Evolutionary conservation across 2,888 invertebrate species (phyloP).

Genomic region (Eupithecia exiguata): DNA sequence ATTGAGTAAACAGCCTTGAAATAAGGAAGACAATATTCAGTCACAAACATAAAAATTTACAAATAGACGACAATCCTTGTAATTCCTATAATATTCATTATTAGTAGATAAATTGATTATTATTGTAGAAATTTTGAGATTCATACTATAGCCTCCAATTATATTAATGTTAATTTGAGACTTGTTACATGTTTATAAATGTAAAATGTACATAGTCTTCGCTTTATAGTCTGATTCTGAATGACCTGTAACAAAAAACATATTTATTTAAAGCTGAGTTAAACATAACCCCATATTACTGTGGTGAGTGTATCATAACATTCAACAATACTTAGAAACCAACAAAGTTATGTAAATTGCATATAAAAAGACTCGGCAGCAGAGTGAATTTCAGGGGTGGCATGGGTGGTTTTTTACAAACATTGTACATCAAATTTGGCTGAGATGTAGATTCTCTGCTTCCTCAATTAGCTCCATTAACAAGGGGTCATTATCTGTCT

Average conservation of each 20-base stretch:
- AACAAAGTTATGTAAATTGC: no score
- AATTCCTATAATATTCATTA: background rate
- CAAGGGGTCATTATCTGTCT: no score
- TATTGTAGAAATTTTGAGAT: constrained; percentile 5
- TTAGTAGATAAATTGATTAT: background rate
- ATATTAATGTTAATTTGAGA: background rate
- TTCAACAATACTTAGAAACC: no score
- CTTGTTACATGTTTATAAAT: background rate
- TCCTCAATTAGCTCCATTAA: no score
- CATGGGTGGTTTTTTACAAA: no score
- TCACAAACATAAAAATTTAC: constrained; percentile 18
- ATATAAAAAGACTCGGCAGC: no score
- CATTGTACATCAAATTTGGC: no score
- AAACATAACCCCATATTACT: background rate
- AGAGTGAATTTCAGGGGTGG: no score
- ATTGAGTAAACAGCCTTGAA: constrained; percentile 24
- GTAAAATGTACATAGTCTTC: background rate
- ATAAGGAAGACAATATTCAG: constrained; percentile 35
- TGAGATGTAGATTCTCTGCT: no score
- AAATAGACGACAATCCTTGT: constrained; percentile 7
- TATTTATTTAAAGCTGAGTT: background rate
- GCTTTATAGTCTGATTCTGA: constrained; percentile 82
- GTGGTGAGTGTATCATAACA: background rate
- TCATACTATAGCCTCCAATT: background rate
- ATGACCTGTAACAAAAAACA: constrained; percentile 79